Percentiles rank a stretch among this genome's conserved stretches.
phyloP scores from a whole-genome alignment of 2,113 vertebrate genomes.

The Geococcyx californianus region DNA sequence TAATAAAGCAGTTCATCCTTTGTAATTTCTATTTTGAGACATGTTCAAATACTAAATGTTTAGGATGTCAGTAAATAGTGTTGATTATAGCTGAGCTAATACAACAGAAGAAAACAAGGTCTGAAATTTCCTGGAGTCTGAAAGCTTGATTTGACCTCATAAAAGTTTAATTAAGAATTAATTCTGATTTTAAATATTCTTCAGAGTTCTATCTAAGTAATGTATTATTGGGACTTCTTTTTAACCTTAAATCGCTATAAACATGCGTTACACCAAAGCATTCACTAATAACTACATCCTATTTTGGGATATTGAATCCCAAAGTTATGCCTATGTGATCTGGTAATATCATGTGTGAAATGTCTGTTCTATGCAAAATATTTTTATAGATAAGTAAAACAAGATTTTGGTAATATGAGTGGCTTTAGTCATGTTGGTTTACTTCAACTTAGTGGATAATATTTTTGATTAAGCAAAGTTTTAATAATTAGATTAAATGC shows the following conservation, averaged over 20 bases:
- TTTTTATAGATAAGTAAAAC: background rate
- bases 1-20: background rate
- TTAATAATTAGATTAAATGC: background rate
- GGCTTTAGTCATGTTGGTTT: background rate
- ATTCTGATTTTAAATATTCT: background rate
- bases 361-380: background rate
- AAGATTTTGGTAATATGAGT: background rate
- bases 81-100: background rate
- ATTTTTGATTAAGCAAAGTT: background rate
- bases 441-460: background rate
- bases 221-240: background rate
- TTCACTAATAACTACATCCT: background rate
- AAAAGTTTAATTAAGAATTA: background rate
- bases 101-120: background rate
- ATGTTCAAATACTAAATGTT: background rate
- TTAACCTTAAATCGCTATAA: background rate
- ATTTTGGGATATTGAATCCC: background rate
- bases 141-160: background rate
- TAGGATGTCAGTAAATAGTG: background rate
- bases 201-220: background rate
- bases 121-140: background rate
- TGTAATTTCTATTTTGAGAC: background rate
- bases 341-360: background rate
- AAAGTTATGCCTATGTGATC: background rate
- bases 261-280: background rate